Evolutionary conservation across 2,113 vertebrate species (phyloP).

Genomic region (Gymnarchus niloticus): DNA sequence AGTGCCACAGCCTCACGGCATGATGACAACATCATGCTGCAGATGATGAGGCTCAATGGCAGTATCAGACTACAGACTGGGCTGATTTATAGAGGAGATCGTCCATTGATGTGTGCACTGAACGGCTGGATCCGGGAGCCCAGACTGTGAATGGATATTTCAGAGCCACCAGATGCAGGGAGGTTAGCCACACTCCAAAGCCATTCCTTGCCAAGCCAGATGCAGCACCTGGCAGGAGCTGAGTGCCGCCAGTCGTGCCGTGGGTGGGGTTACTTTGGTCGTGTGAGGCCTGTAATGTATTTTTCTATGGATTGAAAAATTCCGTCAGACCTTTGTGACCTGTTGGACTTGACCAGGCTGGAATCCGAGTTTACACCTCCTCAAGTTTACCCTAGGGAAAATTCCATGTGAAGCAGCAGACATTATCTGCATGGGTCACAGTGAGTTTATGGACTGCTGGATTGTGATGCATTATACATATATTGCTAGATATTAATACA

Average conservation of each 20-base stretch:
- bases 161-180: constrained; percentile 47
- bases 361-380: background rate
- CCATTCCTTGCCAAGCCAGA: constrained; percentile 38
- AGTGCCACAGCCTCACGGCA: background rate
- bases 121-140: constrained; percentile 9
- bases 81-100: constrained; percentile 45
- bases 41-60: constrained; percentile 34
- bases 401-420: background rate
- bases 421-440: background rate
- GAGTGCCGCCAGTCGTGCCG: background rate
- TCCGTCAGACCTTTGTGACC: background rate
- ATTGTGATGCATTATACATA: background rate
- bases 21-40: constrained; percentile 30
- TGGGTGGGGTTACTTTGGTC: background rate
- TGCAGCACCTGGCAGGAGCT: background rate
- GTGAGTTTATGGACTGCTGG: background rate
- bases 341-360: background rate
- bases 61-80: constrained; percentile 35
- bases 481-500: background rate
- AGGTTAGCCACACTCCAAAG: constrained; percentile 29
- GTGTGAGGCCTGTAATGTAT: background rate
- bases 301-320: background rate
- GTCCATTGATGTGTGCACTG: constrained; percentile 25
- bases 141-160: constrained; percentile 36
- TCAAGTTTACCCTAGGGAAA: background rate